Conservation (phyloP, 2,797 vertebrate genomes). For the Scolopax bukidnonensis region DNA sequence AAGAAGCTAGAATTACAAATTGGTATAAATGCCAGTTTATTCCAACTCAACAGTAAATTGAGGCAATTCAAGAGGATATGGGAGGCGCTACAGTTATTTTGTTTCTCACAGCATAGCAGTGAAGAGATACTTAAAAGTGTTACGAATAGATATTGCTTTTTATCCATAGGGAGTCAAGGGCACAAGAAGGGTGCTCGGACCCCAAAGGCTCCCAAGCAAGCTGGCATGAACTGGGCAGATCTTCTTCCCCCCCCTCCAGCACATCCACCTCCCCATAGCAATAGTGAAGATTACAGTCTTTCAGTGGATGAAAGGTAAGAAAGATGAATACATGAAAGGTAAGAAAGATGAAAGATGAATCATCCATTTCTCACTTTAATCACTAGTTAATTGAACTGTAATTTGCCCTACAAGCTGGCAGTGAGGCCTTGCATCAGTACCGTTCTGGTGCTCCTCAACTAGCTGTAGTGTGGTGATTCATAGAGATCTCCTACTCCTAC, state of each 20-base stretch:
- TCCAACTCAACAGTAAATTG: background rate
- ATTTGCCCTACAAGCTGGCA: background rate
- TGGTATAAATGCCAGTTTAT: background rate
- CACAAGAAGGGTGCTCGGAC: conserved; percentile 93
- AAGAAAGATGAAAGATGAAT: background rate
- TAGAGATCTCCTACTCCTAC: background rate
- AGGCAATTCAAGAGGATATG: background rate
- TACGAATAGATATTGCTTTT: background rate
- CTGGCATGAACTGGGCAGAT: conserved; percentile 97
- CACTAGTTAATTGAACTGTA: background rate
- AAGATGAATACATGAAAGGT: conserved; percentile 82
- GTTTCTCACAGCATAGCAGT: background rate
- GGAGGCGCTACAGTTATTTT: background rate
- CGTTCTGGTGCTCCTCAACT: background rate
- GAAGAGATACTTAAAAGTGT: background rate
- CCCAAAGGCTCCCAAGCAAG: conserved; percentile 92
- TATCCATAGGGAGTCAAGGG: conserved; percentile 92
- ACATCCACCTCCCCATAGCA: conserved; percentile 91
- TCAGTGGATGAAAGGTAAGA: conserved; percentile 90
- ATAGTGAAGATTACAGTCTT: conserved; percentile 88
- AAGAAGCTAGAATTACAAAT: background rate
- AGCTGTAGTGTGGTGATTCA: background rate
- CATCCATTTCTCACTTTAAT: conserved; percentile 56
- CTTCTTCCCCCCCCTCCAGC: conserved; percentile 94
- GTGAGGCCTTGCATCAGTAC: background rate